Percentiles rank a stretch among this genome's conserved stretches.
phyloP scores from a whole-genome alignment of 2,888 invertebrate genomes.

The Drosophila infuscata region DNA sequence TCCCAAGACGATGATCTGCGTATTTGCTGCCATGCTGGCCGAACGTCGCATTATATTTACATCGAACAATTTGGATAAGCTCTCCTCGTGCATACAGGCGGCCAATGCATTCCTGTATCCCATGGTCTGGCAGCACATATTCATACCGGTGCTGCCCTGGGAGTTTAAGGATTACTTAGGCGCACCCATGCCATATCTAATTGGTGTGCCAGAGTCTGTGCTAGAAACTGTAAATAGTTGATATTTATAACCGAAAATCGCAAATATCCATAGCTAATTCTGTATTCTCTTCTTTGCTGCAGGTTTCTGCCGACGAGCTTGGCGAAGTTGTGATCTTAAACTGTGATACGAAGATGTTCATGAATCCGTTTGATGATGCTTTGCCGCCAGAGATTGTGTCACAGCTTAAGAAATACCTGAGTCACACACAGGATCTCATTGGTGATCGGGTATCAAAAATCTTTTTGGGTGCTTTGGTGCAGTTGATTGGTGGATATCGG shows the following conservation, averaged over 20 bases:
- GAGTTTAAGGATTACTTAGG: slow-evolving; percentile 94
- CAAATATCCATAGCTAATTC: not conserved
- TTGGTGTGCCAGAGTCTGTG: slow-evolving; percentile 95
- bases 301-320: slow-evolving; percentile 91
- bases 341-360: slow-evolving; percentile 94
- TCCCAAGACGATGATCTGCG: slow-evolving; percentile 95
- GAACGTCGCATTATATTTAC: slow-evolving; percentile 97
- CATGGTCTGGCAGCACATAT: slow-evolving; percentile 99
- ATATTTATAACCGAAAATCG: not conserved
- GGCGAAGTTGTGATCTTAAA: slow-evolving; percentile 98
- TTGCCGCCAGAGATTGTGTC: slow-evolving; percentile 95
- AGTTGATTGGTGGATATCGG: slow-evolving; percentile 96
- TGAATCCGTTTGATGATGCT: slow-evolving; percentile 95
- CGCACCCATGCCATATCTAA: slow-evolving; percentile 99
- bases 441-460: slow-evolving; percentile 97
- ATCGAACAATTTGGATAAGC: slow-evolving; percentile 93
- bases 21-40: slow-evolving; percentile 97
- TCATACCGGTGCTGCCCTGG: slow-evolving; percentile 96
- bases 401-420: slow-evolving; percentile 84
- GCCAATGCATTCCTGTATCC: slow-evolving; percentile 98
- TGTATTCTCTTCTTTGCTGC: slow-evolving; percentile 10
- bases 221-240: slow-evolving; percentile 85
- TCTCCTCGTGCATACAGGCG: slow-evolving; percentile 97
- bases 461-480: slow-evolving; percentile 94
- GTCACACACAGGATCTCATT: slow-evolving; percentile 87